Percentiles rank a stretch among this genome's conserved stretches.
These are phyloP conservation scores for Falco biarmicus DNA, from an alignment of 2,797 vertebrate species.

Conservation along the genomic window DNA sequence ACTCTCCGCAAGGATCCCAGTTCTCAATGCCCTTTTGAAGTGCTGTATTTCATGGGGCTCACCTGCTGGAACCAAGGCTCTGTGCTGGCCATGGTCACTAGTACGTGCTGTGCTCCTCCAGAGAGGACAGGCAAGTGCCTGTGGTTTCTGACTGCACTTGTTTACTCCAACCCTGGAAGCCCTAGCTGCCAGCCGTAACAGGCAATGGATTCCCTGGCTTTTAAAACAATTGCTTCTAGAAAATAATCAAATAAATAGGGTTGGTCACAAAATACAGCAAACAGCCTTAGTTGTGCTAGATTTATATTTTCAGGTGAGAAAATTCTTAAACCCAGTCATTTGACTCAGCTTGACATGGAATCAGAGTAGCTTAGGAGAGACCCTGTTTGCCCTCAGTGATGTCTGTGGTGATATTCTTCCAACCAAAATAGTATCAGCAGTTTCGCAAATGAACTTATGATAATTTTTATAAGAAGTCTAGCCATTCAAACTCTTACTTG, in stretches of 20 bases:
- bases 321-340: neutral
- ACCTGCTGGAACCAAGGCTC: neutral
- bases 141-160: accelerated
- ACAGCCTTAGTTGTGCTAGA: neutral
- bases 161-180: neutral
- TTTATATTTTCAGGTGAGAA: neutral
- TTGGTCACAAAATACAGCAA: neutral
- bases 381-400: neutral
- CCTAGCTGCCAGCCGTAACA: neutral
- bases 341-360: neutral
- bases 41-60: neutral
- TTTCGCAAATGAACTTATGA: neutral
- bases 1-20: neutral
- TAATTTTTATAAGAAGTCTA: neutral
- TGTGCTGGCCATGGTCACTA: neutral
- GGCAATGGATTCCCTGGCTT: neutral
- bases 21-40: neutral
- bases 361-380: neutral
- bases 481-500: neutral
- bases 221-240: neutral
- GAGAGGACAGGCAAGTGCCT: neutral
- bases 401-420: neutral
- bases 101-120: neutral
- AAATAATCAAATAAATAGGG: neutral
- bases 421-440: neutral